phyloP scores from a whole-genome alignment of 2,888 invertebrate species.

The Luperina testacea region DNA sequence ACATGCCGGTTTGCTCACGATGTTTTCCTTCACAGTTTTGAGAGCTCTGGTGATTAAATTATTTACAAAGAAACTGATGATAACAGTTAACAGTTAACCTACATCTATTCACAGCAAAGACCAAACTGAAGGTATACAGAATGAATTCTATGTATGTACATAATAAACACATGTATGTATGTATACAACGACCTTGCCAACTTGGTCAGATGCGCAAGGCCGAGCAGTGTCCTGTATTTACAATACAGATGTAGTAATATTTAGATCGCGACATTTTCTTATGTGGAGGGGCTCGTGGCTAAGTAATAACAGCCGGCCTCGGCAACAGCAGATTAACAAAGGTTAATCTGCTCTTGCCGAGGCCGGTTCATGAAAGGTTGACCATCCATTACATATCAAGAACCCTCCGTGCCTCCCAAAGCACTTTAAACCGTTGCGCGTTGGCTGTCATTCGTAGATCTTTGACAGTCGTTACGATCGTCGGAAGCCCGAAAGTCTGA shows the following conservation, averaged over 20 bases:
- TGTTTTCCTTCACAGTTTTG: too few relatives aligned
- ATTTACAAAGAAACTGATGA: not conserved
- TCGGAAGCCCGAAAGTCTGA: not conserved
- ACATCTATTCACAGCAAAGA: slow-evolving; percentile 23
- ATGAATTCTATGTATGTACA: not conserved
- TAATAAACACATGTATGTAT: not conserved
- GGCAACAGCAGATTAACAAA: too few relatives aligned
- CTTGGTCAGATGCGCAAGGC: slow-evolving; percentile 14
- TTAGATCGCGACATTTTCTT: not conserved
- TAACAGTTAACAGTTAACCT: not conserved
- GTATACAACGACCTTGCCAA: slow-evolving; percentile 5
- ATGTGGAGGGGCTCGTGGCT: not conserved
- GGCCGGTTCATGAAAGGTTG: not conserved
- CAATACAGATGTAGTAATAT: slow-evolving; percentile 3
- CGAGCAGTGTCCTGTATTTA: slow-evolving; percentile 10
- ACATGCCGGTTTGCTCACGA: too few relatives aligned
- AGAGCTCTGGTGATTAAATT: too few relatives aligned
- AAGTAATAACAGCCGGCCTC: not conserved
- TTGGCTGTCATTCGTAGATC: not conserved
- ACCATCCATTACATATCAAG: not conserved
- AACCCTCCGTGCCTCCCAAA: not conserved
- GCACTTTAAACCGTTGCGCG: not conserved
- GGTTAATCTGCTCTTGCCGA: not conserved
- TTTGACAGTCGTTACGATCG: not conserved
- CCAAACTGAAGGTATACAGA: not conserved